phyloP scores from a whole-genome alignment of 1,140 invertebrate genomes.

The Bombus waltoni region DNA sequence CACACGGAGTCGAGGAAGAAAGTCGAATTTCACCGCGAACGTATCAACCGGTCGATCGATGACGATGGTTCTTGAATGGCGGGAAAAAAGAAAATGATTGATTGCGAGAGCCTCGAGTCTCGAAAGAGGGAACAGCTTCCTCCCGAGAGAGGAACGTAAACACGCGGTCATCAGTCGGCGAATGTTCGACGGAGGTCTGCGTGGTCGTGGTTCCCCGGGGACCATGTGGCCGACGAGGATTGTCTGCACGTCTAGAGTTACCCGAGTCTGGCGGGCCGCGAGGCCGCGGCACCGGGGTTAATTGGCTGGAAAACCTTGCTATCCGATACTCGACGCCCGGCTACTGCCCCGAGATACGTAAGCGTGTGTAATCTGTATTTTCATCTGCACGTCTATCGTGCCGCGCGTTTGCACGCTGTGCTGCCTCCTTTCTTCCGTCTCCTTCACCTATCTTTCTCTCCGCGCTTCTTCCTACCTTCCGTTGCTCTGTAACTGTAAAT shows the following conservation, averaged over 20 bases:
- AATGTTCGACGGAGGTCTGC: slow-evolving; percentile 9
- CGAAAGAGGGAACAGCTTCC: background rate
- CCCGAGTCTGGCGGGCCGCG: slow-evolving; percentile 63
- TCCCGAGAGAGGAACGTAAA: background rate
- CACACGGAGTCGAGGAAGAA: background rate
- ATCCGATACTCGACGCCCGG: slow-evolving; percentile 77
- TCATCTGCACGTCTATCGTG: slow-evolving; percentile 65
- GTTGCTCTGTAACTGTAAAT: slow-evolving; percentile 38
- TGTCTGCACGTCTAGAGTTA: slow-evolving; percentile 76
- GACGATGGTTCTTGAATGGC: background rate
- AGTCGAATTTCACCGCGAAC: background rate
- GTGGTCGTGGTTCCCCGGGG: slow-evolving; percentile 22
- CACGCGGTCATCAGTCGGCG: slow-evolving; percentile 13
- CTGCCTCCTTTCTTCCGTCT: background rate
- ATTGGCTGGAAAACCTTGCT: slow-evolving; percentile 81
- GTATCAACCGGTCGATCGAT: background rate
- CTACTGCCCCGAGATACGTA: slow-evolving; percentile 77
- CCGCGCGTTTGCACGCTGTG: slow-evolving; percentile 4
- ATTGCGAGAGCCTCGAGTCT: background rate
- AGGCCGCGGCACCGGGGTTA: slow-evolving; percentile 73
- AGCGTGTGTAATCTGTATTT: slow-evolving; percentile 76
- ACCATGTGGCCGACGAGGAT: slow-evolving; percentile 67
- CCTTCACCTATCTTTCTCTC: background rate
- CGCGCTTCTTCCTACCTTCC: background rate
- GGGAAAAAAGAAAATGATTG: no score